These are phyloP conservation scores for Laspeyria flexula DNA, from an alignment of 2,888 invertebrate species.

Conservation along the genomic window DNA sequence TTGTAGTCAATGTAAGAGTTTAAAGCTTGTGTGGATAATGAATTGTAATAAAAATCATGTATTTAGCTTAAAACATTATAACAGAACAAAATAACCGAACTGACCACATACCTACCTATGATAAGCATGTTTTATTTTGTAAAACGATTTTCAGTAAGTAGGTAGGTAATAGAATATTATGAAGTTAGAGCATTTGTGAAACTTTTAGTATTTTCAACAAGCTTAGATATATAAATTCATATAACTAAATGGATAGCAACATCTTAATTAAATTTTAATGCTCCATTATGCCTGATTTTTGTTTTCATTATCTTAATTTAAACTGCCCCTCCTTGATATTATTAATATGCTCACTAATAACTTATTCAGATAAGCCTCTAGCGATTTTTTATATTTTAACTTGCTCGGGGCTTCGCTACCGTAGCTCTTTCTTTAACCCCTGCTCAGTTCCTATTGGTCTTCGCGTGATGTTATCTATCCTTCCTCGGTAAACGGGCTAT, in stretches of 20 bases:
- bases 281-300: conserved; percentile 10
- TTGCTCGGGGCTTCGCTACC: no score
- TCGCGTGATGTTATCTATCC: no score
- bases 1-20: conserved; percentile 27
- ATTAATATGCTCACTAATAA: no score
- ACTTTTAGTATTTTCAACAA: conserved; percentile 38
- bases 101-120: conserved; percentile 13
- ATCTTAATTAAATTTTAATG: conserved; percentile 40
- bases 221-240: conserved; percentile 11
- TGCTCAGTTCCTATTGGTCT: no score
- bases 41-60: conserved; percentile 40
- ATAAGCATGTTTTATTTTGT: conserved; percentile 25
- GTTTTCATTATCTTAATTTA: no score
- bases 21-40: conserved; percentile 40
- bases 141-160: conserved; percentile 13
- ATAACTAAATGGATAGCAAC: conserved; percentile 23
- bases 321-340: not conserved
- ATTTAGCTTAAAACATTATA: conserved; percentile 13
- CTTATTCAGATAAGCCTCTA: no score
- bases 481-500: no score
- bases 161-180: conserved; percentile 15
- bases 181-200: conserved; percentile 40
- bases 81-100: conserved; percentile 4
- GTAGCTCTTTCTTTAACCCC: no score
- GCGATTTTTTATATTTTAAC: no score